phyloP scores from a whole-genome alignment of 2,888 invertebrate species.

The Notodonta ziczac region DNA sequence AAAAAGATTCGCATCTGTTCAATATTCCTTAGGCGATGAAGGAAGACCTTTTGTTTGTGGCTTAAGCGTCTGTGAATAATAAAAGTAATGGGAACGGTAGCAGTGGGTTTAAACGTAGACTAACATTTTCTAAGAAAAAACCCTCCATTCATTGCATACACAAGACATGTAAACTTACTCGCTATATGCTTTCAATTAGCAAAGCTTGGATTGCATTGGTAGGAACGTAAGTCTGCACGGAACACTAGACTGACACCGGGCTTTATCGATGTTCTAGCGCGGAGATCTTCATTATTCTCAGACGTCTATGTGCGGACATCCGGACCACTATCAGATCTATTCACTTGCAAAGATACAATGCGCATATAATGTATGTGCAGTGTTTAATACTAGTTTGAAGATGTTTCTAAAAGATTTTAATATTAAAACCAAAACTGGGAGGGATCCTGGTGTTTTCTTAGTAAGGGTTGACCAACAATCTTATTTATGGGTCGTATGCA shows the following conservation, averaged over 20 bases:
- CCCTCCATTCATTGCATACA: too few species aligned
- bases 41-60: background rate
- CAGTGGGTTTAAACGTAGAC: background rate
- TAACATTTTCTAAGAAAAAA: too few species aligned
- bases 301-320: conserved; percentile 19
- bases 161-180: too few species aligned
- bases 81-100: background rate
- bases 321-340: conserved; percentile 2
- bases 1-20: conserved; percentile 49
- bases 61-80: background rate
- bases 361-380: background rate
- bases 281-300: conserved; percentile 27
- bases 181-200: too few species aligned
- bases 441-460: too few species aligned
- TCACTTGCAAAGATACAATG: background rate
- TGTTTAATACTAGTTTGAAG: background rate
- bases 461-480: too few species aligned
- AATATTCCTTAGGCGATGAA: conserved; percentile 36
- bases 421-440: too few species aligned
- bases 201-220: background rate
- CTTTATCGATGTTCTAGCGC: conserved; percentile 13
- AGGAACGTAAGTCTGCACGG: conserved; percentile 14
- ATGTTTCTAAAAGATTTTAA: too few species aligned
- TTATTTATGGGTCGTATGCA: too few species aligned
- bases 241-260: conserved; percentile 12